Evolutionary conservation across 2,113 vertebrate species (phyloP), one percentile per base, ranked within the genome.

Genomic region (Melanostigma gelatinosum): DNA sequence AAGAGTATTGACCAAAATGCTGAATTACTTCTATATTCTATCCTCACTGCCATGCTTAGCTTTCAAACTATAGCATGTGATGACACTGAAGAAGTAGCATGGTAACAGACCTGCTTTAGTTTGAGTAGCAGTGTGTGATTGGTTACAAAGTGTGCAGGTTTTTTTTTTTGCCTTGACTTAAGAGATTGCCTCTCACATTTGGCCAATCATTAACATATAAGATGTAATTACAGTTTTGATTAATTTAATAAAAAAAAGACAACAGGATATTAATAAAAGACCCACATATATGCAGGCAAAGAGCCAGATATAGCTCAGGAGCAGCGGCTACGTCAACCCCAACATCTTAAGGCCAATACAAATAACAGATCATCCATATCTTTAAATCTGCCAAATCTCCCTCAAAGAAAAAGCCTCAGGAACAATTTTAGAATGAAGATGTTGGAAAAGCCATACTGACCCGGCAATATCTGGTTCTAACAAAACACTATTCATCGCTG

Each of bases 201-300:
- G 18, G 20, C 18, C 46, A 46, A 20, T 65, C 13, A 61, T 79
- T 62, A 44, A 58, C 22, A 13, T 79, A 10, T 80, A 57, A 60
- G 3, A 71, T 58, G 18, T n/a, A 22, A 11, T 58, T 50, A 16
- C 1, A 36, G 7, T 60, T 80, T 48, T 58, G 29, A 80, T 66
- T 38, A 58, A 77, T 66, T 52, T 34, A 27, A 52, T 46, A 29
- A 20, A 67, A 55, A 24, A 60, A 77, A 27, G 48, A 42, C 34
- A 64, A 38, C 44, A 65, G 34, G 55, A 61, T 63, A 55, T 64
- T 63, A 64, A 62, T 75, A 67, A 86, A 72, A 63, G 18, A 80
- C 9, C 0, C 24, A 52, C 32, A 68, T 46, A 57, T 55, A 48
- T 13, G 61, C 18, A 32, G 44, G 36, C 38, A 55, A 42, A 66